Percentiles rank a stretch among this genome's conserved stretches.
Evolutionary conservation across 2,888 invertebrate species (phyloP).

Genomic region (Cantharis rustica): DNA sequence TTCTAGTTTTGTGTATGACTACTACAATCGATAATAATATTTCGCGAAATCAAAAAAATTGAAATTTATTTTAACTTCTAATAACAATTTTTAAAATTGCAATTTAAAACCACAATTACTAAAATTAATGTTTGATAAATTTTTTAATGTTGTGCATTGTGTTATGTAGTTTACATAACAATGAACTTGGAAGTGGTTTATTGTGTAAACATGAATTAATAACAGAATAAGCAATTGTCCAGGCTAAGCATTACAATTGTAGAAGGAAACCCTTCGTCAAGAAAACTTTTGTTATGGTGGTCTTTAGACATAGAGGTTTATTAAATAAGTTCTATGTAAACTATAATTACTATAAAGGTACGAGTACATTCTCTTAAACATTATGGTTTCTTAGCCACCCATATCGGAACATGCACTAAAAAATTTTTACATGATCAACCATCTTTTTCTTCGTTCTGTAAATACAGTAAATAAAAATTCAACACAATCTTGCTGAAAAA

Average conservation of each 20-base stretch:
- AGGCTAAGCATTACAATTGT: conserved; percentile 1
- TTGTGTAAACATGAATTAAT: conserved; percentile 2
- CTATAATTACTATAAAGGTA: neutral
- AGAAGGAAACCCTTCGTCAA: neutral
- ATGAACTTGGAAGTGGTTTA: neutral
- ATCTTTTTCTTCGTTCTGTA: neutral
- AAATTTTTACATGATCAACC: neutral
- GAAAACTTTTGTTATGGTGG: conserved; percentile 2
- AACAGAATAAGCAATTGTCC: conserved; percentile 2
- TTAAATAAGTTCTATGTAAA: neutral
- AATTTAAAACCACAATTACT: neutral
- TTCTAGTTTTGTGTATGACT: no score
- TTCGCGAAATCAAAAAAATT: no score
- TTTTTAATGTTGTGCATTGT: neutral
- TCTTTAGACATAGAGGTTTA: conserved; percentile 8
- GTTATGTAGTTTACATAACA: neutral
- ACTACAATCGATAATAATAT: no score
- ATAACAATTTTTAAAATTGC: no score
- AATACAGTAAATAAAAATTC: neutral
- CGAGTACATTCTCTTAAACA: neutral
- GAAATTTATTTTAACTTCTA: no score
- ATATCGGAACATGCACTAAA: neutral
- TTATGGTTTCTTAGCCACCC: neutral
- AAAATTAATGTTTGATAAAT: neutral
- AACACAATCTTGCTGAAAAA: neutral